Conservation (phyloP, 1,140 invertebrate species). For the Drosophila ercepeae region DNA sequence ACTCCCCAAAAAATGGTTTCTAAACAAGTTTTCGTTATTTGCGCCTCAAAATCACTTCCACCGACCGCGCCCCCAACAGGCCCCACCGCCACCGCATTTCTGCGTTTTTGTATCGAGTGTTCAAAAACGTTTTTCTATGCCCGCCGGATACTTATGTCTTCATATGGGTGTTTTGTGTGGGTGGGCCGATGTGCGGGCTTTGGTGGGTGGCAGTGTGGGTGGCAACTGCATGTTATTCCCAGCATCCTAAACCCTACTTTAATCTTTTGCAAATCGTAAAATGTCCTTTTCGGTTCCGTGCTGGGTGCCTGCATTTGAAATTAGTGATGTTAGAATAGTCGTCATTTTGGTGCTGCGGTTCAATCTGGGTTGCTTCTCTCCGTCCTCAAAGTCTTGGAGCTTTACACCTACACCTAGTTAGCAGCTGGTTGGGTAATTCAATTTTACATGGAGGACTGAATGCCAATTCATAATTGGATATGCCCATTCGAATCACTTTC, state of each 20-base stretch:
- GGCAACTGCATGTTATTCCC: slow-evolving; percentile 48
- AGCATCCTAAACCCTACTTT: slow-evolving; percentile 70
- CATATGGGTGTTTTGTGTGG: slow-evolving; percentile 14
- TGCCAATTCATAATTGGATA: slow-evolving; percentile 33
- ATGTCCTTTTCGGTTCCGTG: slow-evolving; percentile 48
- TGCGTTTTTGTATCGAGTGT: slow-evolving; percentile 74
- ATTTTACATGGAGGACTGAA: slow-evolving; percentile 38
- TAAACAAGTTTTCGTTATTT: slow-evolving; percentile 77
- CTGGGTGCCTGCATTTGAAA: slow-evolving; percentile 66
- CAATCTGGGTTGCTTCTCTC: slow-evolving; percentile 12
- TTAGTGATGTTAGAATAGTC: slow-evolving; percentile 36
- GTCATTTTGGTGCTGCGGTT: slow-evolving; percentile 62
- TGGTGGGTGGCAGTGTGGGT: not conserved
- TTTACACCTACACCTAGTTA: slow-evolving; percentile 43
- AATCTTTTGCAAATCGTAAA: slow-evolving; percentile 67
- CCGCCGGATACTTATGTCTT: slow-evolving; percentile 27
- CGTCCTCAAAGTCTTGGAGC: slow-evolving; percentile 21
- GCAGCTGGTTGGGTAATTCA: slow-evolving; percentile 58
- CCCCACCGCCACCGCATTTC: slow-evolving; percentile 8
- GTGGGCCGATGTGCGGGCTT: not conserved
- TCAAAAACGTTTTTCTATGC: slow-evolving; percentile 64
- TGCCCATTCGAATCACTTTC: slow-evolving; percentile 44
- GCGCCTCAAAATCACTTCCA: slow-evolving; percentile 10
- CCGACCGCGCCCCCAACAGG: not conserved
- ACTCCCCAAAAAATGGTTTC: slow-evolving; percentile 67